Evolutionary conservation across 2,888 invertebrate species (phyloP), one percentile per base, ranked within the genome.

Genomic region (Heliconius charithonia): DNA sequence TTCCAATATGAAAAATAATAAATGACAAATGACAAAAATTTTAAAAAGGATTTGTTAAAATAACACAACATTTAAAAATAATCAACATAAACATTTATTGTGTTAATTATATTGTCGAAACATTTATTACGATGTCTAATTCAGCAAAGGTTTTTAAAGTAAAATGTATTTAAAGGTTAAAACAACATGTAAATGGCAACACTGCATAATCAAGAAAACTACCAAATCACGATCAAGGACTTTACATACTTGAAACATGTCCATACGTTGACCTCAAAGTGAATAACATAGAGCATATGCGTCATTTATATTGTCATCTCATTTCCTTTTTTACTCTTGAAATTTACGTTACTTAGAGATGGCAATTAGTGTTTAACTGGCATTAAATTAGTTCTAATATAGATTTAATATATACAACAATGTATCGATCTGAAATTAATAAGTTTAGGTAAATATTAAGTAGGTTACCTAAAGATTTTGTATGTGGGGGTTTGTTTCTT

Each of bases 201-300:
- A 59, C 59, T n/a, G 32, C 59, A 72, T 59, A 72, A 72, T 72
- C 59, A 72, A 37, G n/a, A 4, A 19, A 70, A 56, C 9, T 4
- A 72, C 59, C 59, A 59, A 72, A 74, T 65, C 59, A 62, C 62
- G 41, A 74, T 45, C 32, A 56, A 72, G 72, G 72, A 74, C 74
- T 74, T 22, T 4, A 37, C 63, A 41, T 22, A 63, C 74, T 56
- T 59, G 59, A 72, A 74, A 74, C 62, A 65, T 65, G 19, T 74
- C 65, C 41, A 74, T 41, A 74, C 65, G 63, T 74, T 74, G 74
- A 74, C 74, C 74, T 74, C 74, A 59, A n/a, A 32, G 32, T 32
- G 72, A 72, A 72, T 56, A 59, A 59, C 59, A 32, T 72, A 72
- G 72, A 72, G 59, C 32, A 72, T 32, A 59, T 72, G 71, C 71